phyloP scores from a whole-genome alignment of 2,113 vertebrate genomes.

The Lepidothrix coronata region DNA sequence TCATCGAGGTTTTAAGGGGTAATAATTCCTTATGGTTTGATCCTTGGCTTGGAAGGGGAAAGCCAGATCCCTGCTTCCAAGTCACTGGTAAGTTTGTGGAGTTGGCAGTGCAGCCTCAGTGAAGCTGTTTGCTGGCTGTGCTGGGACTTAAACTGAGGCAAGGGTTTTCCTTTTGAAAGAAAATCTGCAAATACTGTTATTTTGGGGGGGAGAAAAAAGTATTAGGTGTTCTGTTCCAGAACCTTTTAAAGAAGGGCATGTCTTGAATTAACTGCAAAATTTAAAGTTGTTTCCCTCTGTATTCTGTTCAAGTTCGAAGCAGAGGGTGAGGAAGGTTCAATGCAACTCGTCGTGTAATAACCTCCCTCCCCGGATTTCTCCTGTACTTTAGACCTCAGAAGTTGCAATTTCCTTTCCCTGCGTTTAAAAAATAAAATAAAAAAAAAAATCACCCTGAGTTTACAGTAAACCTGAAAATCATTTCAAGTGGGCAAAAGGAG shows the following conservation, averaged over 20 bases:
- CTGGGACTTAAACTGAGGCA: background rate
- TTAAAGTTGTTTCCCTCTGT: background rate
- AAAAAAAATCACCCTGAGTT: background rate
- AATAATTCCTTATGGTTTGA: background rate
- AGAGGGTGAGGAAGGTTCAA: background rate
- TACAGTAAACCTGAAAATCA: background rate
- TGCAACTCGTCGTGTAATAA: background rate
- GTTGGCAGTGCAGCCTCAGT: background rate
- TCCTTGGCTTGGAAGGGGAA: background rate
- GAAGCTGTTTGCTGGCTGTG: accelerated
- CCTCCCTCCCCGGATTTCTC: accelerated
- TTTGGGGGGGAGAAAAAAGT: accelerated
- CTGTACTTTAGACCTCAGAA: background rate
- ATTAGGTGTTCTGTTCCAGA: background rate
- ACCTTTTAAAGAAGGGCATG: background rate
- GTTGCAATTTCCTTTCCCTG: background rate
- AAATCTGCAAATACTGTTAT: accelerated
- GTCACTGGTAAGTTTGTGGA: background rate
- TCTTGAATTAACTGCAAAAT: background rate
- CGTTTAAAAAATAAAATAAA: too few relatives aligned
- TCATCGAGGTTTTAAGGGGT: accelerated
- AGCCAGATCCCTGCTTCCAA: background rate
- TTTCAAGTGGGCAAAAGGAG: background rate
- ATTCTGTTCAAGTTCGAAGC: background rate
- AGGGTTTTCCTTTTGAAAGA: background rate